Conservation (phyloP, 2,113 vertebrate species). For the Proterorhinus semilunaris region DNA sequence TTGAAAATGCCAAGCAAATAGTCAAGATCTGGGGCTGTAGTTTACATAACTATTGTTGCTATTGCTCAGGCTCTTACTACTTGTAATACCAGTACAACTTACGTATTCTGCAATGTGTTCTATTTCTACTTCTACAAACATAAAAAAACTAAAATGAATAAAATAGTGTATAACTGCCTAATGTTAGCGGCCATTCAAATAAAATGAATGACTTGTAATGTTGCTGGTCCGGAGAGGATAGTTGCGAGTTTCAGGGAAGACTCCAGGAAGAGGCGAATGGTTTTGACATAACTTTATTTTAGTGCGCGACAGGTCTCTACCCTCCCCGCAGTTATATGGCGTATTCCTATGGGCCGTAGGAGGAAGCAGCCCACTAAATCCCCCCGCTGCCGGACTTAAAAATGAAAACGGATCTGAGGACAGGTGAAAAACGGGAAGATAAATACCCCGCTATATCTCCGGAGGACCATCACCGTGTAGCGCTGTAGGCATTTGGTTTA, state of each 20-base stretch:
- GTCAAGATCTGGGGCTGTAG: too few species aligned
- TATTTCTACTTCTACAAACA: not conserved
- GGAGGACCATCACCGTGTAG: slow-evolving; percentile 59
- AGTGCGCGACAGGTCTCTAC: slow-evolving; percentile 84
- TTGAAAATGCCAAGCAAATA: too few species aligned
- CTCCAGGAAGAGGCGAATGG: slow-evolving; percentile 93
- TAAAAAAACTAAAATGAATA: not conserved
- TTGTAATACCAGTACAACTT: not conserved
- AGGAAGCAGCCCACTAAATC: slow-evolving; percentile 91
- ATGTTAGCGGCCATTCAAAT: slow-evolving; percentile 98
- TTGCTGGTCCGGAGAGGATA: slow-evolving; percentile 86
- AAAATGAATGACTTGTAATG: slow-evolving; percentile 94
- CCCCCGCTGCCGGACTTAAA: slow-evolving; percentile 83
- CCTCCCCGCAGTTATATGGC: slow-evolving; percentile 93
- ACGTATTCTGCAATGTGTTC: not conserved
- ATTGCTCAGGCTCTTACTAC: too few species aligned
- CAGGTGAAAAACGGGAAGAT: slow-evolving; percentile 90
- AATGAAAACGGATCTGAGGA: slow-evolving; percentile 91
- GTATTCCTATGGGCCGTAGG: slow-evolving; percentile 83
- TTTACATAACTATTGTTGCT: too few species aligned
- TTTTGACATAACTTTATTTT: slow-evolving; percentile 98
- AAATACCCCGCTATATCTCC: slow-evolving; percentile 64
- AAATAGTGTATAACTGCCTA: not conserved
- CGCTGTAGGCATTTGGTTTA: slow-evolving; percentile 58
- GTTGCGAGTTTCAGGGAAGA: slow-evolving; percentile 84